Evolutionary conservation across 2,113 vertebrate species (phyloP).

Genomic region (Sturnira hondurensis): DNA sequence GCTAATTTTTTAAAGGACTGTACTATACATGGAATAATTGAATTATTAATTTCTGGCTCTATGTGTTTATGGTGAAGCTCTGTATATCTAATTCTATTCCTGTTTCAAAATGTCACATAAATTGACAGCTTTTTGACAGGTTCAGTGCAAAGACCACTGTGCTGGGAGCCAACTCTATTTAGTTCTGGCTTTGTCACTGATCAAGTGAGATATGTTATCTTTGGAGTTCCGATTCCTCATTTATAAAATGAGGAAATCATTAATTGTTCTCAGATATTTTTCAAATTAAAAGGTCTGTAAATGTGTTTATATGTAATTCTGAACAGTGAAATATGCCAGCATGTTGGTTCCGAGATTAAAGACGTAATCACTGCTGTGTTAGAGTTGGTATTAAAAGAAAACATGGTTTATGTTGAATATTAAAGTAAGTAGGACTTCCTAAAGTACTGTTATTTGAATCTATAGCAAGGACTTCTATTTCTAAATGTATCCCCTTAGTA

Average conservation of each 20-base stretch:
- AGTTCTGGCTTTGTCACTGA: not conserved
- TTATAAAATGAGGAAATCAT: not conserved
- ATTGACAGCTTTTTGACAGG: not conserved
- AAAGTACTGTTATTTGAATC: not conserved
- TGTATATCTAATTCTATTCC: not conserved
- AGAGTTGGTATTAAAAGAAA: not conserved
- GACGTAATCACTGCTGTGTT: not conserved
- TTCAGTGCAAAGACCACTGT: not conserved
- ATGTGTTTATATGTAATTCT: not conserved
- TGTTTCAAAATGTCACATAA: not conserved
- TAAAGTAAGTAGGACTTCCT: not conserved
- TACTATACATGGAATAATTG: not conserved
- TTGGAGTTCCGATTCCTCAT: not conserved
- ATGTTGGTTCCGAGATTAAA: not conserved
- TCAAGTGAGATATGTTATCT: not conserved
- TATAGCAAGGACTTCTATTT: not conserved
- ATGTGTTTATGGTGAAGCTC: not conserved
- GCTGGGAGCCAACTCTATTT: not conserved
- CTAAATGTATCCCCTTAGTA: not conserved
- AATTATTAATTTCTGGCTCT: not conserved
- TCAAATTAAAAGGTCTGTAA: not conserved
- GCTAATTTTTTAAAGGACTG: not conserved
- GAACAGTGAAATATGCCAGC: not conserved
- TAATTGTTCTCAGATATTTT: slow-evolving; percentile 9
- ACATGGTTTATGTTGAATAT: not conserved